Evolutionary conservation across 2,797 vertebrate species (phyloP), one percentile per base, ranked within the genome.

Genomic region (Microchirus variegatus): DNA sequence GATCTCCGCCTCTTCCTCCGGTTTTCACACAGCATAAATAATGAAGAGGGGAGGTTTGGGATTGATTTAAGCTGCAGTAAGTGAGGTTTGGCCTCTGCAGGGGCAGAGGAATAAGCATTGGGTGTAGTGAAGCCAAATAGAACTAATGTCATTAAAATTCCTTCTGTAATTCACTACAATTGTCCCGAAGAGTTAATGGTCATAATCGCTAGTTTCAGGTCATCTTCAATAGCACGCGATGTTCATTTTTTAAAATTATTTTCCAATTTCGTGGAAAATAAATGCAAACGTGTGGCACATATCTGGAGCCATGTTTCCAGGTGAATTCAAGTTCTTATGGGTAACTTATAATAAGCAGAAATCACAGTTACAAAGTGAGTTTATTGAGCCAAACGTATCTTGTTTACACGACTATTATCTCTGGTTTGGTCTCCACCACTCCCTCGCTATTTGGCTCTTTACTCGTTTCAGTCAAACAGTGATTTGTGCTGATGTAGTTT

Each of bases 1-100:
- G 70, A 80, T 56, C 57, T 67, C 73, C 41, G 63, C 45, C 41
- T 65, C 45, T 41, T 63, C 53, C 52, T 66, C 26, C 15, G 58
- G 17, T 67, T 60, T 22, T 26, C 44, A 17, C 10, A 16, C 16
- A 3, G n/a, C 5, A 12, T 48, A 15, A 15, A 36, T 37, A 44
- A 22, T 36, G 3, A 61, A 19, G 1, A 16, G 22, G 22, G 12
- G 1, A 16, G 12, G 13, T 15, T 10, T 11, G 6, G 46, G 19
- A 41, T 26, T 41, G 18, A 38, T 16, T 41, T 26, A 59, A 41
- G 48, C n/a, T 36, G 16, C 48, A 19, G 2, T 10, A 1, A 35
- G 17, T 9, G 41, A 52, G 12, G 38, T 13, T n/a, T 12, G 10
- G 9, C 1, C 36, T 9, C 37, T 5, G 35, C 15, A 3, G n/a